Evolutionary conservation across 2,888 invertebrate genomes (phyloP).

Genomic region (Dynastes grantii): DNA sequence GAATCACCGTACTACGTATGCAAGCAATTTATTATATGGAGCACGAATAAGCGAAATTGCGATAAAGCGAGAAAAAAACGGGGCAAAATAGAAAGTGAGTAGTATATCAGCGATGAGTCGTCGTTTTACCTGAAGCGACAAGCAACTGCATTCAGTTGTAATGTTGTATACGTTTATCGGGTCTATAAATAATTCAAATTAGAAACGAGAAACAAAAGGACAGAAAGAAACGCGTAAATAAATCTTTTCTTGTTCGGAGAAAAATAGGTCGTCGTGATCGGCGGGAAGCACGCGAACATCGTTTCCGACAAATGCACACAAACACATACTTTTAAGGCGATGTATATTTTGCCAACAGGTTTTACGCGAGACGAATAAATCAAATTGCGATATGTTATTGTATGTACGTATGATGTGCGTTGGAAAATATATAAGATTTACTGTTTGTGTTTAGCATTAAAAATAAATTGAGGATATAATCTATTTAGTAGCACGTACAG

Average conservation of each 20-base stretch:
- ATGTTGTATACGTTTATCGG: background rate
- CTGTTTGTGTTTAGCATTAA: too few relatives aligned
- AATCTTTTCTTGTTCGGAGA: background rate
- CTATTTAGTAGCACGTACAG: too few relatives aligned
- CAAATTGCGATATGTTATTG: too few relatives aligned
- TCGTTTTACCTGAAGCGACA: background rate
- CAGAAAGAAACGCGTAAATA: background rate
- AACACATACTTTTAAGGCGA: slow-evolving; percentile 14
- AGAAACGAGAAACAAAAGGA: background rate
- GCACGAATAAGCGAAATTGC: slow-evolving; percentile 16
- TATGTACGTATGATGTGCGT: too few relatives aligned
- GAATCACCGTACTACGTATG: background rate
- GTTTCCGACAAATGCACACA: slow-evolving; percentile 9
- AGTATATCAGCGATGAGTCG: background rate
- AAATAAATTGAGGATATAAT: too few relatives aligned
- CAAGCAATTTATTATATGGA: background rate
- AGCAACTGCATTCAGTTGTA: background rate
- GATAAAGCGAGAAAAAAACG: background rate
- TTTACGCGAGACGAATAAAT: background rate
- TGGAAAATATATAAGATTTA: too few relatives aligned
- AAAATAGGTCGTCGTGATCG: slow-evolving; percentile 5
- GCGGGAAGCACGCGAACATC: background rate
- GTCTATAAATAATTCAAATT: background rate
- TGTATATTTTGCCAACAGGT: background rate
- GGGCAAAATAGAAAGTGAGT: slow-evolving; percentile 15